These are phyloP conservation scores for Leucoraja erinaceus DNA, from an alignment of 2,113 vertebrate species.

Conservation along the genomic window DNA sequence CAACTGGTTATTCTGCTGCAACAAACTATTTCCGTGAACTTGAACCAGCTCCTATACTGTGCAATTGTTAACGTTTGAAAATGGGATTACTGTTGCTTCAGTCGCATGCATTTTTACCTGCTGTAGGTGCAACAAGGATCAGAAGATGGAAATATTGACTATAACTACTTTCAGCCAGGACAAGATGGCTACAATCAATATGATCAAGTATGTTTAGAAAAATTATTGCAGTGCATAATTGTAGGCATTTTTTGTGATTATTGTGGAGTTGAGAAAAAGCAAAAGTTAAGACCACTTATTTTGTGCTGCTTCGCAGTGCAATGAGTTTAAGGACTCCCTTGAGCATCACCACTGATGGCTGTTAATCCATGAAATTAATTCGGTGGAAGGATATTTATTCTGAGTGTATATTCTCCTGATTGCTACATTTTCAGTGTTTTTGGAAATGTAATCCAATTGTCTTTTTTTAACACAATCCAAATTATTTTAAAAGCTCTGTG, in stretches of 20 bases:
- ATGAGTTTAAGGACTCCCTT: background rate
- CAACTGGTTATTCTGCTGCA: too few species aligned
- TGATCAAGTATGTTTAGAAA: constrained; percentile 67
- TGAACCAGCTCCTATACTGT: background rate
- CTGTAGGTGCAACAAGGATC: constrained; percentile 72
- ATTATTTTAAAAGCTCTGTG: too few species aligned
- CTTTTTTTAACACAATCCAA: too few species aligned
- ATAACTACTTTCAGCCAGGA: constrained; percentile 75
- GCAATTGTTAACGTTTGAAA: background rate
- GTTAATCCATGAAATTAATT: background rate
- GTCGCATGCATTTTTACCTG: background rate
- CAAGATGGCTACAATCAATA: constrained; percentile 77
- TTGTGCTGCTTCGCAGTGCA: background rate
- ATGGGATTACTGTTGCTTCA: background rate
- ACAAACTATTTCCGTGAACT: background rate
- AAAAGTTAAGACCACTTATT: background rate
- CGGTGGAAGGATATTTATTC: background rate
- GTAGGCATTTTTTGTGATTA: background rate
- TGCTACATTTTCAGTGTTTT: background rate
- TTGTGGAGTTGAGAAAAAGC: background rate
- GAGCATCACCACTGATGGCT: background rate
- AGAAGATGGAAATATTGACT: constrained; percentile 74
- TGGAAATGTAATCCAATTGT: background rate
- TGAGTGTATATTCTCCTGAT: background rate
- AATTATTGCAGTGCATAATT: background rate